A percentile compares a stretch with the other conserved stretches of the same genome.
phyloP scores from a whole-genome alignment of 1,140 invertebrate genomes.

The Ceratoteleas bidentatus region DNA sequence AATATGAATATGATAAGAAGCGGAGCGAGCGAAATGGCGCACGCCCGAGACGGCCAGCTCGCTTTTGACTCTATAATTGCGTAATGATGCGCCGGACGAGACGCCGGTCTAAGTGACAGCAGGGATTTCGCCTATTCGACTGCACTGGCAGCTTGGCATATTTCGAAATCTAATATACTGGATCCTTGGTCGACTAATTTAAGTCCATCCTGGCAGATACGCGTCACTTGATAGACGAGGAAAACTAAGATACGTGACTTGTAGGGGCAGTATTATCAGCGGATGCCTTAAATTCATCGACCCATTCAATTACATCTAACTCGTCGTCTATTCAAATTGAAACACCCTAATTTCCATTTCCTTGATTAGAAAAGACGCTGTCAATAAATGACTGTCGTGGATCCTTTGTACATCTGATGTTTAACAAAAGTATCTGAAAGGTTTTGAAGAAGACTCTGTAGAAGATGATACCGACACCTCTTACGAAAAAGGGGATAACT shows the following conservation, averaged over 20 bases:
- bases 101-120: constrained; percentile 42
- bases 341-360: no score
- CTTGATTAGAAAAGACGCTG: no score
- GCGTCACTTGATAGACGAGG: constrained; percentile 45
- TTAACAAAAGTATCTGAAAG: no score
- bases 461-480: no score
- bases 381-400: no score
- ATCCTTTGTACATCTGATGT: no score
- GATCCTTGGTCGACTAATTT: constrained; percentile 56
- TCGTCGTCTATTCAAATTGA: not conserved
- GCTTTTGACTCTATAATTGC: constrained; percentile 26
- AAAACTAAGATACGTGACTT: constrained; percentile 41
- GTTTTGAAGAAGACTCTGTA: no score
- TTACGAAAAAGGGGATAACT: no score
- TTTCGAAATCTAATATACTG: constrained; percentile 54
- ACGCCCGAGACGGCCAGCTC: not conserved
- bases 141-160: constrained; percentile 50
- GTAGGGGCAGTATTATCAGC: constrained; percentile 6
- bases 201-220: constrained; percentile 42
- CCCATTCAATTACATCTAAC: no score
- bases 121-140: constrained; percentile 49
- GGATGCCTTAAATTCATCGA: constrained; percentile 15
- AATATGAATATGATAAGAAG: constrained; percentile 53
- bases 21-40: constrained; percentile 13
- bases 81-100: constrained; percentile 27